Conservation (phyloP, 2,797 vertebrate species). For the Dryobates pubescens region DNA sequence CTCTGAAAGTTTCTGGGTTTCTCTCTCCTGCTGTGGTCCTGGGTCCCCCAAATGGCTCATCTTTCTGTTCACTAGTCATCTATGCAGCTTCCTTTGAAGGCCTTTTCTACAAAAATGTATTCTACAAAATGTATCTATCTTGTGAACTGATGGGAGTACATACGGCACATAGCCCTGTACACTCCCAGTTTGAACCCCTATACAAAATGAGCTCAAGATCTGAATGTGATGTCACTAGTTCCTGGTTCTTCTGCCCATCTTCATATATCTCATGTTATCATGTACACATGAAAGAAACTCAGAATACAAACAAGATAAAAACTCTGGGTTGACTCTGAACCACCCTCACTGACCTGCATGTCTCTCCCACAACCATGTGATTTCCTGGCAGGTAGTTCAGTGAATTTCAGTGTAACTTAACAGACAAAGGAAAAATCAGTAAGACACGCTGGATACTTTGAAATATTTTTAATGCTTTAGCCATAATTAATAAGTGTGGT, state of each 20-base stretch:
- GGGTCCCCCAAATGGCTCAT: background rate
- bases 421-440: slow-evolving; percentile 38
- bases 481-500: slow-evolving; percentile 27
- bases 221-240: background rate
- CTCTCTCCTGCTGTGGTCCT: background rate
- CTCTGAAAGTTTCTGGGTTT: background rate
- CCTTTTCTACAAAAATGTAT: background rate
- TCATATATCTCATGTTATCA: background rate
- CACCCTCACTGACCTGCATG: background rate
- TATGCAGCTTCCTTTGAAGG: background rate
- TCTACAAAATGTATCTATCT: background rate
- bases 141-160: background rate
- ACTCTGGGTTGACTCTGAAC: background rate
- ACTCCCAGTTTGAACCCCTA: background rate
- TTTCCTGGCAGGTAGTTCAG: slow-evolving; percentile 23
- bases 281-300: background rate
- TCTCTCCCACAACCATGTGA: background rate
- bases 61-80: background rate
- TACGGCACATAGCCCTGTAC: background rate
- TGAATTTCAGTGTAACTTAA: background rate
- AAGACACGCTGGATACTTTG: background rate
- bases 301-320: background rate
- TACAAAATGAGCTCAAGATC: background rate
- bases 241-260: background rate
- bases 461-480: slow-evolving; percentile 10